These are phyloP conservation scores for Neogale vison DNA, from an alignment of 2,113 vertebrate species.

Conservation along the genomic window DNA sequence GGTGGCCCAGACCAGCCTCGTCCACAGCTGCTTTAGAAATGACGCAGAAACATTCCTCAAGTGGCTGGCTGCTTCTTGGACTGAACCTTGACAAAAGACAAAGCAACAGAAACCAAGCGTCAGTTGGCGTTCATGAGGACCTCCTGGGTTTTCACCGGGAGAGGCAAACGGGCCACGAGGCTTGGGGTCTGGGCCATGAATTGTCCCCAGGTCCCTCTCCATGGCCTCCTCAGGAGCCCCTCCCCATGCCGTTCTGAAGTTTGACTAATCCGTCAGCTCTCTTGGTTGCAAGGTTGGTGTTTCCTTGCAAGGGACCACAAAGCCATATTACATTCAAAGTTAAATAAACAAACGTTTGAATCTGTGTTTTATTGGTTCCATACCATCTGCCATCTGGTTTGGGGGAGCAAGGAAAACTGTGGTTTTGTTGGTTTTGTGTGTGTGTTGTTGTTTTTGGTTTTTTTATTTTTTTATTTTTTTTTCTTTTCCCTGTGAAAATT, in stretches of 20 bases:
- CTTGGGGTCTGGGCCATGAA: neutral
- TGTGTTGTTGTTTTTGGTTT: slow-evolving; percentile 32
- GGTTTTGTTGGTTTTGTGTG: slow-evolving; percentile 64
- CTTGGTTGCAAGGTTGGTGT: slow-evolving; percentile 58
- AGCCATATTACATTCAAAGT: slow-evolving; percentile 76
- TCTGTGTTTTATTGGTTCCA: slow-evolving; percentile 81
- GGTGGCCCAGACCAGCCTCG: neutral
- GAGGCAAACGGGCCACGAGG: neutral
- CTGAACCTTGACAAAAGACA: neutral
- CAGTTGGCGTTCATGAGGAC: neutral
- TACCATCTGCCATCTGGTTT: slow-evolving; percentile 83
- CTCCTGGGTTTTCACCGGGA: neutral
- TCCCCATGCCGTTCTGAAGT: neutral
- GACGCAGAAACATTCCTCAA: slow-evolving; percentile 45
- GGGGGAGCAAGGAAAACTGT: slow-evolving; percentile 64
- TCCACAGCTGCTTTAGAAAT: slow-evolving; percentile 42
- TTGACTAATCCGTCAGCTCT: slow-evolving; percentile 26
- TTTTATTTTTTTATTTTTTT: neutral
- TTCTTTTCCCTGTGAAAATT: slow-evolving; percentile 67
- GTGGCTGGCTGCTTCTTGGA: slow-evolving; percentile 31
- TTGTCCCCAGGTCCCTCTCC: neutral
- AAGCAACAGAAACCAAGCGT: neutral
- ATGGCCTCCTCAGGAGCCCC: neutral
- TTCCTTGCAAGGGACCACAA: slow-evolving; percentile 75
- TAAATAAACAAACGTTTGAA: slow-evolving; percentile 85